Percentiles rank a stretch among this genome's conserved stretches.
Evolutionary conservation across 2,113 vertebrate species (phyloP).

Genomic region (Galeopterus variegatus): DNA sequence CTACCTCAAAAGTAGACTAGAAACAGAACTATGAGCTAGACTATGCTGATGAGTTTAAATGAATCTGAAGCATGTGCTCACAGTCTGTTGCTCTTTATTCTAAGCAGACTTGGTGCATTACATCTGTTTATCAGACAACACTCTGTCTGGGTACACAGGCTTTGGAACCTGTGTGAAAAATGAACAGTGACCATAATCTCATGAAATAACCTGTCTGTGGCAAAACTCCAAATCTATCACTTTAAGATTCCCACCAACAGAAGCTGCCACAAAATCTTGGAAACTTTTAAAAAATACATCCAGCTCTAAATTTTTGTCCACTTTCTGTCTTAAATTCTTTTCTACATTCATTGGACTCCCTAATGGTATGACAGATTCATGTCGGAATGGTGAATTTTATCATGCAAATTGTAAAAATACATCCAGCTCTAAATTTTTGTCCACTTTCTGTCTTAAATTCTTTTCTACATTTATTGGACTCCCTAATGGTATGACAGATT

Average conservation of each 20-base stretch:
- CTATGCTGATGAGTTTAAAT: constrained; percentile 87
- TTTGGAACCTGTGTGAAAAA: constrained; percentile 85
- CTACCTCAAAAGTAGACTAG: constrained; percentile 87
- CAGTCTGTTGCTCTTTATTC: constrained; percentile 89
- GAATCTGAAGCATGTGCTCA: constrained; percentile 87
- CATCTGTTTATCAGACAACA: constrained; percentile 89
- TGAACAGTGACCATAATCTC: constrained; percentile 81
- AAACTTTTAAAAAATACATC: not conserved
- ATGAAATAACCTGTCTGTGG: constrained; percentile 61
- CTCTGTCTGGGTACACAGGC: constrained; percentile 83
- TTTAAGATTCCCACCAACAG: not conserved
- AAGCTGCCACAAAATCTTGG: not conserved
- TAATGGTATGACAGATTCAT: not conserved
- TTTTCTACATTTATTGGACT: not conserved
- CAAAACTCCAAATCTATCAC: constrained; percentile 60
- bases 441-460: constrained; percentile 29
- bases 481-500: not conserved
- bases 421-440: constrained; percentile 15
- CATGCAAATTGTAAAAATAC: not conserved
- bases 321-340: constrained; percentile 47
- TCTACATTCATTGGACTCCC: not conserved
- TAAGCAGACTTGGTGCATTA: constrained; percentile 87
- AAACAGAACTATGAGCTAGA: constrained; percentile 86
- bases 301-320: constrained; percentile 15
- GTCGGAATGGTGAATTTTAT: not conserved